Percentiles rank a stretch among this genome's conserved stretches.
These are phyloP conservation scores for Ceratothoa steindachneri DNA, from an alignment of 2,888 invertebrate species.

Conservation along the genomic window DNA sequence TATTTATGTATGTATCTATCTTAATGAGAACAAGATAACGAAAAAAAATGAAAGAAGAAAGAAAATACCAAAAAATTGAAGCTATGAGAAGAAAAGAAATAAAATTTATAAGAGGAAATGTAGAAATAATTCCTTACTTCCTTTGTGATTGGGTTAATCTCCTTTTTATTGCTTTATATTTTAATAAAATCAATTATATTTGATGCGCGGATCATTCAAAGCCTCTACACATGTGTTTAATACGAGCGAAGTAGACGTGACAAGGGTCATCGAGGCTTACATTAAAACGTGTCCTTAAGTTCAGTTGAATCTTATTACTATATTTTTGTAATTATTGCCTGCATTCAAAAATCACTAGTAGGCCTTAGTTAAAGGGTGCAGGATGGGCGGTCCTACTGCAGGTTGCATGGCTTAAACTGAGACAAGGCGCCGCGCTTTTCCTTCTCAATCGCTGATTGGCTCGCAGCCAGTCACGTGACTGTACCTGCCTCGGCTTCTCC, in stretches of 20 bases:
- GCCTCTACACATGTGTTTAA: no score
- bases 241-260: no score
- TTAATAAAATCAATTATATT: not conserved
- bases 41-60: no score
- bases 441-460: slow-evolving; percentile 38
- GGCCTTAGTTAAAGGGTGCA: slow-evolving; percentile 4
- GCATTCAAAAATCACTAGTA: not conserved
- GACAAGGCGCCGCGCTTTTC: slow-evolving; percentile 43
- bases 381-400: slow-evolving; percentile 36
- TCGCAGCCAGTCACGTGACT: slow-evolving; percentile 37
- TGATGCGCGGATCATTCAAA: no score
- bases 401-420: slow-evolving; percentile 37
- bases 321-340: not conserved
- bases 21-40: no score
- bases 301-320: not conserved
- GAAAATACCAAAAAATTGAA: no score
- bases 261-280: no score
- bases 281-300: not conserved
- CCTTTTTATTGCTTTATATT: not conserved
- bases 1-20: no score
- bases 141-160: no score
- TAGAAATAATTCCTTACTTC: no score
- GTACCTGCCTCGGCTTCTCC: slow-evolving; percentile 43
- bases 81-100: no score
- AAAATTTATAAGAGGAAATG: no score